Evolutionary conservation across 1,140 invertebrate species (phyloP).

Genomic region (Meloidogyne exigua): DNA sequence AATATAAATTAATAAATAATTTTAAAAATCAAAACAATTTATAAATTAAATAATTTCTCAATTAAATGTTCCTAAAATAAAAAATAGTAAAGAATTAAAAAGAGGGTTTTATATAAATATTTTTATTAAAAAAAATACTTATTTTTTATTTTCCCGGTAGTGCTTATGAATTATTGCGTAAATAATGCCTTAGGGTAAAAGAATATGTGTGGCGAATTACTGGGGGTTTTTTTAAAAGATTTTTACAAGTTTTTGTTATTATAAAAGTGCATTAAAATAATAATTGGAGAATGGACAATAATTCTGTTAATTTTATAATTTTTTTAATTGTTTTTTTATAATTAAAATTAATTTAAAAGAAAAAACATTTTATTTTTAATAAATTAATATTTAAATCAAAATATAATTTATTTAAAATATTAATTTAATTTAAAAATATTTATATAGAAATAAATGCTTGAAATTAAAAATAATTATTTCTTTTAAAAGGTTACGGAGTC

Average conservation of each 20-base stretch:
- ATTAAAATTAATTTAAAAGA: too few relatives aligned
- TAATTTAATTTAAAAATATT: neutral
- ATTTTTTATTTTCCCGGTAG: neutral
- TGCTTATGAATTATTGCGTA: neutral
- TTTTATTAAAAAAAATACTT: neutral
- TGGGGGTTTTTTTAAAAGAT: neutral
- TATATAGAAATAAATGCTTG: neutral
- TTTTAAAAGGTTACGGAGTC: neutral
- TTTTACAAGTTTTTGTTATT: neutral
- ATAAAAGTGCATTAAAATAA: neutral
- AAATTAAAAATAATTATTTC: neutral
- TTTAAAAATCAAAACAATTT: too few relatives aligned
- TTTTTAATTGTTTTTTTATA: too few relatives aligned
- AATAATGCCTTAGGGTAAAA: slow-evolving; percentile 4
- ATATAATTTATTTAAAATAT: neutral
- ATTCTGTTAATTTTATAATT: too few relatives aligned
- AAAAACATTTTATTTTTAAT: too few relatives aligned
- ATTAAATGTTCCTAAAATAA: too few relatives aligned
- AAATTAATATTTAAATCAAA: too few relatives aligned
- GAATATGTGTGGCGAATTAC: neutral
- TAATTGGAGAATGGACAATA: too few relatives aligned
- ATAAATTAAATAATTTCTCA: too few relatives aligned
- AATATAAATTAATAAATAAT: too few relatives aligned
- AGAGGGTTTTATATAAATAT: too few relatives aligned
- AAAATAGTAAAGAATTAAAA: too few relatives aligned